phyloP scores from a whole-genome alignment of 2,797 vertebrate species.

The Macrochelys suwanniensis region DNA sequence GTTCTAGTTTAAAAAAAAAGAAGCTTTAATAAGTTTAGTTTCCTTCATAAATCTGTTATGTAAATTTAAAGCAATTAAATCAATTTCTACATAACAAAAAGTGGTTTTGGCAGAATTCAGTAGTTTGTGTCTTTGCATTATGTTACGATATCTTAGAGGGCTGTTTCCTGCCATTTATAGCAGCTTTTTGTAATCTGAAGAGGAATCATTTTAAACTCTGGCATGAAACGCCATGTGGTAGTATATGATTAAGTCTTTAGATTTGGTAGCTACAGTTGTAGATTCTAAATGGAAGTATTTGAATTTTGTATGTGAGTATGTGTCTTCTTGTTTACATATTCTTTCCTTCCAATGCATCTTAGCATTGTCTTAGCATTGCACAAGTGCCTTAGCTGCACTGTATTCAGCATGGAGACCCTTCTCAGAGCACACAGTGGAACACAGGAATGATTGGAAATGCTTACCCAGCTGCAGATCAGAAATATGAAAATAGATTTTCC shows the following conservation, averaged over 20 bases:
- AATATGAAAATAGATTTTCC: background rate
- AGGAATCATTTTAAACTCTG: background rate
- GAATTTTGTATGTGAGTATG: background rate
- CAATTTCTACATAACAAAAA: accelerated
- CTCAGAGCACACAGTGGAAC: background rate
- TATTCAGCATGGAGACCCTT: background rate
- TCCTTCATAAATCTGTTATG: background rate
- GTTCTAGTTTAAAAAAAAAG: background rate
- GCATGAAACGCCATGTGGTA: background rate
- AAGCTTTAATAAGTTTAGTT: background rate
- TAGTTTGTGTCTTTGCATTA: background rate
- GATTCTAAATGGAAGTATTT: background rate
- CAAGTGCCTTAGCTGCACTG: background rate
- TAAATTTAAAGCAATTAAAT: background rate
- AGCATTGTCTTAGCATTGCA: too few relatives aligned
- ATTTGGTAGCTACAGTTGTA: background rate
- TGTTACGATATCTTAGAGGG: background rate
- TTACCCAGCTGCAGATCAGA: background rate
- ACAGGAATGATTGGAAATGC: background rate
- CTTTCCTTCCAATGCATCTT: background rate
- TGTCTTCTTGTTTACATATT: background rate
- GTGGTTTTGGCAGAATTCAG: background rate
- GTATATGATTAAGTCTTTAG: background rate
- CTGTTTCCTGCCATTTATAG: background rate
- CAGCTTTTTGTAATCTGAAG: background rate